Evolutionary conservation across 2,888 invertebrate genomes (phyloP).

Genomic region (Abscondita cerata): DNA sequence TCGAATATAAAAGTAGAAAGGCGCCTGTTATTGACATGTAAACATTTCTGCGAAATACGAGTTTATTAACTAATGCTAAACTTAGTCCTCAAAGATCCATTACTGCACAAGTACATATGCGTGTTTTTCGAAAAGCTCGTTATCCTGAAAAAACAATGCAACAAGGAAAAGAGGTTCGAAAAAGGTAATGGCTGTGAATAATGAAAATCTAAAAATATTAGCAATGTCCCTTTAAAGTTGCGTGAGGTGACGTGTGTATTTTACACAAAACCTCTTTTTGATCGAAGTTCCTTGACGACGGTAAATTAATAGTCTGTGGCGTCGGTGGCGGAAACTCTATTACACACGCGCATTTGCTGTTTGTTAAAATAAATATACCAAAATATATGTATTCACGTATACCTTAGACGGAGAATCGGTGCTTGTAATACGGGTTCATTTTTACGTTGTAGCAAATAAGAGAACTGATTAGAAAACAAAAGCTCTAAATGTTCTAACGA

Average conservation of each 20-base stretch:
- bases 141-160: not conserved
- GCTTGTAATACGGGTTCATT: too few species aligned
- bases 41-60: not conserved
- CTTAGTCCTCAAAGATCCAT: not conserved
- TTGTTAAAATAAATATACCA: not conserved
- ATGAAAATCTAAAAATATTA: slow-evolving; percentile 4
- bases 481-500: too few species aligned
- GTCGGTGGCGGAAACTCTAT: too few species aligned
- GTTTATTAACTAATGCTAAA: too few species aligned
- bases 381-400: too few species aligned
- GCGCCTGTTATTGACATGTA: slow-evolving; percentile 3
- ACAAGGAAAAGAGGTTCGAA: not conserved
- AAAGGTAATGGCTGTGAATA: not conserved
- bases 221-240: not conserved
- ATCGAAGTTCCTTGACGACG: not conserved
- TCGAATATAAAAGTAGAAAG: not conserved
- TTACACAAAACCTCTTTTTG: not conserved
- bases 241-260: slow-evolving; percentile 2
- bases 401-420: too few species aligned
- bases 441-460: too few species aligned
- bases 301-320: too few species aligned
- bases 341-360: not conserved
- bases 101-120: not conserved
- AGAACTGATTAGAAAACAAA: too few species aligned
- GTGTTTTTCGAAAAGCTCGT: not conserved